A percentile compares a stretch with the other conserved stretches of the same genome.
phyloP scores from a whole-genome alignment of 2,113 vertebrate species.

The Onychorhynchus coronatus region DNA sequence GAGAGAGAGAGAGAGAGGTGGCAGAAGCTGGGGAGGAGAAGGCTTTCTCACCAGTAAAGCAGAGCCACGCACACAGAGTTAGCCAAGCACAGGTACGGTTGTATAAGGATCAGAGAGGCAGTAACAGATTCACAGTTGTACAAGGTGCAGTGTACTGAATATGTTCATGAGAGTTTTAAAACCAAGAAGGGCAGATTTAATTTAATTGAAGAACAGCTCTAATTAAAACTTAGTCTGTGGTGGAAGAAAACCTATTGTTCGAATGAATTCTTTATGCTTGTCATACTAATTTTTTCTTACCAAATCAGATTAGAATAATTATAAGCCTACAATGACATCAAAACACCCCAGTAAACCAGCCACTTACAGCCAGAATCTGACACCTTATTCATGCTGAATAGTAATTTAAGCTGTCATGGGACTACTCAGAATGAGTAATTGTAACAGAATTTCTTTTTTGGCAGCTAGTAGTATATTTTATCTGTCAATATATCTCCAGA shows the following conservation, averaged over 20 bases:
- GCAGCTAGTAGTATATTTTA: conserved; percentile 22
- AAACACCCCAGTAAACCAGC: conserved; percentile 35
- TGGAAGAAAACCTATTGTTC: conserved; percentile 42
- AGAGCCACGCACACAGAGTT: background rate
- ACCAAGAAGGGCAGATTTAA: conserved; percentile 14
- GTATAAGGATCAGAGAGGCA: background rate
- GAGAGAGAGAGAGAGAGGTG: background rate
- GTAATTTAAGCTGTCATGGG: conserved; percentile 39
- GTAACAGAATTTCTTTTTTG: conserved; percentile 16
- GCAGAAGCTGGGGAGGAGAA: background rate
- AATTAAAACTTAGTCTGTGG: conserved; percentile 44
- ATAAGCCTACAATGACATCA: conserved; percentile 43
- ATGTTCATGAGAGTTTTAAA: background rate
- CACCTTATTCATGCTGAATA: conserved; percentile 39
- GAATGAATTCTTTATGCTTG: conserved; percentile 39
- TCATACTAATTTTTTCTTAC: conserved; percentile 36
- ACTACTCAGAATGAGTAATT: conserved; percentile 4
- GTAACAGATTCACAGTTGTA: background rate
- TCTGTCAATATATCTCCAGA: background rate
- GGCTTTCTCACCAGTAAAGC: background rate
- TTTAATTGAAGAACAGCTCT: conserved; percentile 33
- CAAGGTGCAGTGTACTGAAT: background rate
- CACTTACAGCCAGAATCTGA: conserved; percentile 28
- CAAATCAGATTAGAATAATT: conserved; percentile 58
- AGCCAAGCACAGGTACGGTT: background rate